Evolutionary conservation across 2,888 invertebrate genomes (phyloP), one percentile per base, ranked within the genome.

Genomic region (Disparrhopalites patrizii): DNA sequence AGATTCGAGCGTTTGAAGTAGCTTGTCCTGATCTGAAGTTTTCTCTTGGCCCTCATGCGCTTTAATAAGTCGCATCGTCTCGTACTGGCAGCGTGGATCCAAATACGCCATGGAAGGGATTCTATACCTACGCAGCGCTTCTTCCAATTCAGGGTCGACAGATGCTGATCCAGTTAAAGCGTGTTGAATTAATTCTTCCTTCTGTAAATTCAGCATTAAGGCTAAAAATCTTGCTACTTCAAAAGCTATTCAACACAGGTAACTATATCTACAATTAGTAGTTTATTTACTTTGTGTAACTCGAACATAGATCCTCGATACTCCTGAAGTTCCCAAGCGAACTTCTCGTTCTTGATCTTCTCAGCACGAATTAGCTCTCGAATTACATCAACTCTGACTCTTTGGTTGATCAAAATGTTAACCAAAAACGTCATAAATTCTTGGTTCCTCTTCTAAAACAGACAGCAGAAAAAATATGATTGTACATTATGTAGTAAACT

Each of bases 351-450:
- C 18, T 64, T 40, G 1, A 55, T 28, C 20, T 62, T 67, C 40
- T 72, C 72, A 8, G 58, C 50, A 31, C 67, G 43, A 23, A 68
- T 57, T 0, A 73, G 56, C 30, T 70, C 68, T 13, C 68, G 60
- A 15, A 67, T 52, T n/a, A 70, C 18, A 40, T 66, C 68, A 1
- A 73, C 31, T 0, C 72, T 68, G 18, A 73, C 65, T 52, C 68
- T 65, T 55, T 73, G 70, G 7, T 57, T 31, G 15, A 62, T 62
- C 13, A 73, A 54, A 1, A 60, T 47, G 3, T 58, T 56, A 0
- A 64, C 56, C 15, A 69, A 25, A 18, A 66, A 43, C 2, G 62
- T 40, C 23, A 66, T 68, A 50, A 69, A 69, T 13, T 64, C 61
- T 23, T 67, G 55, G 2, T 69, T 50, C 28, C 68, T 67, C 65